A percentile compares a stretch with the other conserved stretches of the same genome.
Conservation (phyloP, 1,140 invertebrate genomes). For the Scaptomyza hsui region DNA sequence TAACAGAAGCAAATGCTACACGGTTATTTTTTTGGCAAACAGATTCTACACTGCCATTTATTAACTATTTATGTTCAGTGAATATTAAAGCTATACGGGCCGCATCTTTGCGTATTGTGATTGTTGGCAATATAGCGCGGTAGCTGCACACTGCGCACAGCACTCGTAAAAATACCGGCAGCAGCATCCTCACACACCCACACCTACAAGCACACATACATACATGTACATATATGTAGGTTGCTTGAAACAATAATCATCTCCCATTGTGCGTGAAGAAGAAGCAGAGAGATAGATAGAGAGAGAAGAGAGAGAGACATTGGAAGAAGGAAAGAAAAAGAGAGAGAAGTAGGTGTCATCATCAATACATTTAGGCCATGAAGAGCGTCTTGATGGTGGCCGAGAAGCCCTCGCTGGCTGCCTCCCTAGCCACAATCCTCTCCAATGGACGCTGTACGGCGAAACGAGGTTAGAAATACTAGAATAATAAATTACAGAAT, state of each 20-base stretch:
- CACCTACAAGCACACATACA: neutral
- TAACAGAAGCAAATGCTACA: conserved; percentile 15
- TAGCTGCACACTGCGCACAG: neutral
- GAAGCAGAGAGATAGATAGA: conserved; percentile 6
- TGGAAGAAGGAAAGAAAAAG: conserved; percentile 1
- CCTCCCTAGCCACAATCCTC: conserved; percentile 96
- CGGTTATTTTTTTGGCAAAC: conserved; percentile 24
- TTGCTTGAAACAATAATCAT: conserved; percentile 33
- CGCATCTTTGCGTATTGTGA: conserved; percentile 6
- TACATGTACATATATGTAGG: conserved; percentile 23
- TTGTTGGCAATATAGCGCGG: neutral
- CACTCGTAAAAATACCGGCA: conserved; percentile 35
- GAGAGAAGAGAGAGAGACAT: conserved; percentile 7
- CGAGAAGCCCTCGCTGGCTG: conserved; percentile 99
- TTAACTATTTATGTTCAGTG: neutral
- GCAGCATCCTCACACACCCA: conserved; percentile 27
- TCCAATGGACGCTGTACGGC: conserved; percentile 93
- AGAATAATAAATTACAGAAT: no score
- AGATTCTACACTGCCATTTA: conserved; percentile 8
- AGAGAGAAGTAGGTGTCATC: conserved; percentile 38
- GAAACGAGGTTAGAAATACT: conserved; percentile 95
- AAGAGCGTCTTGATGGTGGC: conserved; percentile 99
- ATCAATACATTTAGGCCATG: conserved; percentile 85
- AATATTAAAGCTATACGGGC: neutral
- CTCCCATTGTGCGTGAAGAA: conserved; percentile 28